Evolutionary conservation across 2,888 invertebrate genomes (phyloP), one percentile per base, ranked within the genome.

Genomic region (Melanostoma scalare): DNA sequence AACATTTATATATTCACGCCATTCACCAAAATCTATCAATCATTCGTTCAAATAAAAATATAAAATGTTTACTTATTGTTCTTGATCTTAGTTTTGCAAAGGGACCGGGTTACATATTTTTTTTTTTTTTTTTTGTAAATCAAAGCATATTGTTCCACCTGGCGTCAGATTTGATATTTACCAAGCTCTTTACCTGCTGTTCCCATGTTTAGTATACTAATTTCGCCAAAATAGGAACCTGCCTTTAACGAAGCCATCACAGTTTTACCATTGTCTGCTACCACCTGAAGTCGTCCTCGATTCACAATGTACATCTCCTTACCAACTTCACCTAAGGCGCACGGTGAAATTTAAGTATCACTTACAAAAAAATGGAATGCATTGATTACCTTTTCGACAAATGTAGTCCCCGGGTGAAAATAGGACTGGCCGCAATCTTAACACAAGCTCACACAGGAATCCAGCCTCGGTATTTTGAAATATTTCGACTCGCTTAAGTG

Each of bases 301-400:
- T 98, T 99, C 88, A 99, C 99, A 93, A 99, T 99, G 94, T 99
- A 99, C 99, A 99, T 99, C 93, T 99, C 99, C 92, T 99, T 99
- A 87, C 99, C 99, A 86, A 99, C 98, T 93, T 99, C 99, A 89
- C 99, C 99, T 99, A 93, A 1, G 92, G 20, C 20, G 20, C 20
- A 1, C 20, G 20, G 20, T 20, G 20, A 20, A 20, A 20, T 20
- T 20, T 20, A 20, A 20, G 20, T 20, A 20, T 20, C 0, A 20
- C 20, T 1, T 20, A 20, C 20, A 20, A 20, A 20, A 20, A 20
- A 20, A 20, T 20, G 20, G 20, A 20, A 20, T 20, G 20, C 20
- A 20, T 20, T 20, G 20, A 20, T 92, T 93, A 99, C 99, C 99
- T 96, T 99, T 99, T 88, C 98, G 95, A 93, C 99, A 99, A 90